Percentiles rank a stretch among this genome's conserved stretches.
Conservation (phyloP, 1,140 invertebrate species). For the Oppia nitens region DNA sequence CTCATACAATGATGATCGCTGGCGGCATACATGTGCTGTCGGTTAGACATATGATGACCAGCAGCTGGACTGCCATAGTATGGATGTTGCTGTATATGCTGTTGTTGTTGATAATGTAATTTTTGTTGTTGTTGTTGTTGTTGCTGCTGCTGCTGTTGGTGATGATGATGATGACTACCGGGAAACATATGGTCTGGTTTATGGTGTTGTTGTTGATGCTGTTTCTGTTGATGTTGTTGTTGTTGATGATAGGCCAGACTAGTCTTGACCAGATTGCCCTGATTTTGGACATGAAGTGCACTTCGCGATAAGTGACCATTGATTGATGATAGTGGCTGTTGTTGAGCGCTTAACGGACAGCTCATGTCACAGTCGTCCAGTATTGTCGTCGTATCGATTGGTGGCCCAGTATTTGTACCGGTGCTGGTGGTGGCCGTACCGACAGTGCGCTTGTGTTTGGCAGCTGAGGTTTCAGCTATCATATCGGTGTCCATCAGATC, state of each 20-base stretch:
- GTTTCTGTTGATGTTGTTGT: neutral
- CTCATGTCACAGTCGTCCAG: no score
- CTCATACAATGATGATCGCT: no score
- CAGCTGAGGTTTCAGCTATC: neutral
- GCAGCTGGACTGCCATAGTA: no score
- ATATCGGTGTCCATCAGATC: neutral
- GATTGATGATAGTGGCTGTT: neutral
- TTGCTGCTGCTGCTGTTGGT: neutral
- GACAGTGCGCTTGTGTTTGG: neutral
- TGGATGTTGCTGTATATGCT: no score
- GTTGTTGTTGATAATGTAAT: neutral
- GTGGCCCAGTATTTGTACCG: no score
- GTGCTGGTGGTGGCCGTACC: neutral
- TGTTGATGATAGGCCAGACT: slow-evolving; percentile 1
- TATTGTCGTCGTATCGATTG: no score
- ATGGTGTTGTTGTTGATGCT: neutral
- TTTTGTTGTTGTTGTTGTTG: slow-evolving; percentile 8
- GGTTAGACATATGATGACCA: no score
- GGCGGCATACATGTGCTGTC: no score
- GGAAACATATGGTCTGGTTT: neutral
- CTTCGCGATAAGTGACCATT: neutral
- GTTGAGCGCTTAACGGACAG: no score
- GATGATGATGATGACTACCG: neutral
- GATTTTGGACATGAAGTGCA: slow-evolving; percentile 2
- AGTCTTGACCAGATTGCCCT: slow-evolving; percentile 1